These are phyloP conservation scores for Himalopsyche tibetana DNA, from an alignment of 2,888 invertebrate species.

Conservation along the genomic window DNA sequence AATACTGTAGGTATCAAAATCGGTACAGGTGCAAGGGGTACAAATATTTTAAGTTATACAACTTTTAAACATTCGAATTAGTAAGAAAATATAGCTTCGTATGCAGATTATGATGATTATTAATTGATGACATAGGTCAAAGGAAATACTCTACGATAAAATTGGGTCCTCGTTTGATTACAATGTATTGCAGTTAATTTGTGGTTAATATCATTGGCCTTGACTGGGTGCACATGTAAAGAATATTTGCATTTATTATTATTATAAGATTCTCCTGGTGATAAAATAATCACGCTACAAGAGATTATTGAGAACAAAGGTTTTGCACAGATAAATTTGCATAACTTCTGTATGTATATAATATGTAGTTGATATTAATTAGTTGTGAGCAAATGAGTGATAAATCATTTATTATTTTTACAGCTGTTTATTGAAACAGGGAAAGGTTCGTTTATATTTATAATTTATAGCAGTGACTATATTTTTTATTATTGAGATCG, in stretches of 20 bases:
- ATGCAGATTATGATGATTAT: too few species aligned
- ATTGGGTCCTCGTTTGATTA: not conserved
- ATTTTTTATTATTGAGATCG: not conserved
- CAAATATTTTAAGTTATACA: too few species aligned
- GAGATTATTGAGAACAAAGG: constrained; percentile 10
- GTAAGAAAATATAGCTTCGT: too few species aligned
- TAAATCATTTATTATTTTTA: not conserved
- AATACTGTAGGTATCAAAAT: too few species aligned
- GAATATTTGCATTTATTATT: not conserved
- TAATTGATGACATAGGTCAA: too few species aligned
- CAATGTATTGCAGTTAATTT: not conserved
- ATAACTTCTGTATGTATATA: too few species aligned
- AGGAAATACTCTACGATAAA: too few species aligned
- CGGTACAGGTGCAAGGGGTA: too few species aligned
- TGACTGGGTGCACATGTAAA: not conserved
- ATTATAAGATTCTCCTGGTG: not conserved
- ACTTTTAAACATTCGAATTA: too few species aligned
- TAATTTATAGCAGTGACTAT: too few species aligned
- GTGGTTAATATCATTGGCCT: not conserved
- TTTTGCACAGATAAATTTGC: not conserved
- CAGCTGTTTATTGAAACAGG: not conserved
- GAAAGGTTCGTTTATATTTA: not conserved
- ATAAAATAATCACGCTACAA: not conserved
- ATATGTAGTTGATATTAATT: too few species aligned
- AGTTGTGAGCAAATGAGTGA: too few species aligned